These are phyloP conservation scores for Drosophila sulfurigaster DNA, from an alignment of 1,140 invertebrate species.

Conservation along the genomic window DNA sequence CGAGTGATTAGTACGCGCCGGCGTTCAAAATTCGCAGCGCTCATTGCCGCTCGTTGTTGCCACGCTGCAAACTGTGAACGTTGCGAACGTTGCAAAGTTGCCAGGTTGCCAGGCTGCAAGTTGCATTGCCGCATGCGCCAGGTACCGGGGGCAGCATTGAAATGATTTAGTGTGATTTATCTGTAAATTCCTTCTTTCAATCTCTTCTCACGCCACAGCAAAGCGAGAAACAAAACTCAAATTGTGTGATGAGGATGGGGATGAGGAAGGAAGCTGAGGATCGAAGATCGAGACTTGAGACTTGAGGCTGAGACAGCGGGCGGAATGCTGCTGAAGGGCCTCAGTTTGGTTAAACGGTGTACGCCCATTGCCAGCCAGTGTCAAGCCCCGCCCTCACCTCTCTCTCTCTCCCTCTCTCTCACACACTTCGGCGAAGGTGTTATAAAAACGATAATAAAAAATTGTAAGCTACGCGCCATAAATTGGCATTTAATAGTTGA, in stretches of 20 bases:
- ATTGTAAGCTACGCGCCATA: constrained; percentile 82
- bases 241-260: background rate
- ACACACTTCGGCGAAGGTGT: constrained; percentile 55
- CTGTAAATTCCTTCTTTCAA: constrained; percentile 80
- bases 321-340: constrained; percentile 33
- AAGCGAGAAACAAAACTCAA: constrained; percentile 18
- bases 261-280: background rate
- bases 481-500: constrained; percentile 83
- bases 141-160: constrained; percentile 62
- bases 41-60: constrained; percentile 43
- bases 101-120: constrained; percentile 30
- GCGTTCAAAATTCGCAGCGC: constrained; percentile 71
- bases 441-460: constrained; percentile 82
- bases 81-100: no score
- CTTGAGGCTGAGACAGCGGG: background rate
- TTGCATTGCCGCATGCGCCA: constrained; percentile 76
- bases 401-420: background rate
- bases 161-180: constrained; percentile 84
- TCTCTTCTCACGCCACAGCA: constrained; percentile 78
- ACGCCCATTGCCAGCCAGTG: constrained; percentile 32
- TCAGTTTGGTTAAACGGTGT: constrained; percentile 49
- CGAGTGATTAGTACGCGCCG: constrained; percentile 83
- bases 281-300: no score
- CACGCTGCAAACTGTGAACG: background rate
- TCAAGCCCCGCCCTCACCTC: background rate